phyloP scores from a whole-genome alignment of 2,888 invertebrate species.

The Tipula vernalis region DNA sequence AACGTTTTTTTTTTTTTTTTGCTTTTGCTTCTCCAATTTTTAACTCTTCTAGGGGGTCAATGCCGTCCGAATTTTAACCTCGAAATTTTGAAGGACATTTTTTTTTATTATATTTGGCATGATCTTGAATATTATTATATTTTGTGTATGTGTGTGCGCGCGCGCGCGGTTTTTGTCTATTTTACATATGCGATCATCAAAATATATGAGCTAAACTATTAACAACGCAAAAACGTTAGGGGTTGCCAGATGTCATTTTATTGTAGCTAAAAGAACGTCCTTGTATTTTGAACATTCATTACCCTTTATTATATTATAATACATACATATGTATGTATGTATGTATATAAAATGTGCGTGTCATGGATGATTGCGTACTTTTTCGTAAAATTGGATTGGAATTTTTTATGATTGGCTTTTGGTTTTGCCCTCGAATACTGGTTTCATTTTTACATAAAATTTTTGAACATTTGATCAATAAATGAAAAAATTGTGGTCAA shows the following conservation, averaged over 20 bases:
- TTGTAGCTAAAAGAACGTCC: background rate
- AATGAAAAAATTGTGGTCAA: no score
- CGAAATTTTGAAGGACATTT: background rate
- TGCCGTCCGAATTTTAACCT: slow-evolving; percentile 8
- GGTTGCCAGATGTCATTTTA: background rate
- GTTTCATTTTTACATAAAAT: background rate
- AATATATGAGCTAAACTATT: background rate
- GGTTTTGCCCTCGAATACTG: background rate
- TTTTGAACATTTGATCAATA: no score
- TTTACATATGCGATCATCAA: background rate
- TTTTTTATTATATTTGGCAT: background rate
- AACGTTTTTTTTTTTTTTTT: background rate
- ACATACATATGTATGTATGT: no score
- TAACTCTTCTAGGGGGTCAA: background rate
- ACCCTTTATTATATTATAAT: background rate
- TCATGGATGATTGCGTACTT: background rate
- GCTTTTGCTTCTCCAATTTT: background rate
- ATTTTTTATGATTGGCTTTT: background rate
- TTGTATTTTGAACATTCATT: background rate
- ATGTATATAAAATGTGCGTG: background rate
- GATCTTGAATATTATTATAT: background rate
- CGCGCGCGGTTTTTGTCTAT: background rate
- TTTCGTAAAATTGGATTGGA: background rate
- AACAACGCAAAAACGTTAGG: background rate
- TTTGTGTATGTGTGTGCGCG: background rate